Conservation (phyloP, 2,113 vertebrate species). For the Ondatra zibethicus region DNA sequence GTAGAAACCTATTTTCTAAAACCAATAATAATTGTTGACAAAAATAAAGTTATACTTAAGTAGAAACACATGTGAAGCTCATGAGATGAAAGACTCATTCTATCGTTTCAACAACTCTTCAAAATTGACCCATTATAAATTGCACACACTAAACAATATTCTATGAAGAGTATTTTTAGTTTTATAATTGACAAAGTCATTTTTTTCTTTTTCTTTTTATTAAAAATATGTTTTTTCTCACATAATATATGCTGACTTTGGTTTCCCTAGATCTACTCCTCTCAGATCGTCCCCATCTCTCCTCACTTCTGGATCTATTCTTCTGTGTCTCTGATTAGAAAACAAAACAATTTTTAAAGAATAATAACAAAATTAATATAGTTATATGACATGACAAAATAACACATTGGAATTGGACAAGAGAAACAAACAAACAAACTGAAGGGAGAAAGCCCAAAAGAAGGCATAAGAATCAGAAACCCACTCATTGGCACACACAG, state of each 20-base stretch:
- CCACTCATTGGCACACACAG: not conserved
- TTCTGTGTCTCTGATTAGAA: too few species aligned
- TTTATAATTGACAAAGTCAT: not conserved
- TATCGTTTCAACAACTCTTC: not conserved
- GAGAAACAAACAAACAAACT: not conserved
- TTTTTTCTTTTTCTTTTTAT: not conserved
- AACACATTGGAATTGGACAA: not conserved
- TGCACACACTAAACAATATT: not conserved
- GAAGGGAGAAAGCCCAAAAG: not conserved
- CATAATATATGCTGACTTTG: not conserved
- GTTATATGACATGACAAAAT: not conserved
- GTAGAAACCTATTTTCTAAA: not conserved
- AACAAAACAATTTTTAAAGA: not conserved
- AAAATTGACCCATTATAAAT: not conserved
- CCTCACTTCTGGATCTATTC: not conserved
- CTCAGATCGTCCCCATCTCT: not conserved
- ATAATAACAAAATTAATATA: not conserved
- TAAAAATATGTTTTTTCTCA: not conserved
- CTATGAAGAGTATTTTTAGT: not conserved
- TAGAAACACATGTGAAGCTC: not conserved
- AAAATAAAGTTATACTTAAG: not conserved
- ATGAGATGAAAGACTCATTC: not conserved
- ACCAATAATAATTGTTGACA: not conserved
- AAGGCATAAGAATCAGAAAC: not conserved
- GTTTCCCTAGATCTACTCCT: not conserved